Evolutionary conservation across 2,113 vertebrate species (phyloP).

Genomic region (Barnardius zonarius): DNA sequence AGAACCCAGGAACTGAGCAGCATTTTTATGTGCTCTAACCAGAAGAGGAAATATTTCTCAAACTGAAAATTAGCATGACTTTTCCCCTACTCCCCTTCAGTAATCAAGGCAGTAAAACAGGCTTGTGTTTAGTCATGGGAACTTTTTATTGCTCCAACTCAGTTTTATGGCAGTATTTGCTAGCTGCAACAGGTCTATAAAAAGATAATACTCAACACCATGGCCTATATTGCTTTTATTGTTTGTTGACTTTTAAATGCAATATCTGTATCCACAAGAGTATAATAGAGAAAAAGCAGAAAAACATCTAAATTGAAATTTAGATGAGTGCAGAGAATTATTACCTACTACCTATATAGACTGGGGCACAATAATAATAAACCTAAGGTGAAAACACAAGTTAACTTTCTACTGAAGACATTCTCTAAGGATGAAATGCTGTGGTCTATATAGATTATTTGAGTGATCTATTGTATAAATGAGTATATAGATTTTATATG

Average conservation of each 20-base stretch:
- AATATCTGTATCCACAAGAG: background rate
- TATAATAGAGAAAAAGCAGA: background rate
- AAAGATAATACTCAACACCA: background rate
- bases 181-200: background rate
- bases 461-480: background rate
- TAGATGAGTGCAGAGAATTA: background rate
- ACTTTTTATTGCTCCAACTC: background rate
- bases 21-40: background rate
- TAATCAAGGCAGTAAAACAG: constrained; percentile 6
- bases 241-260: background rate
- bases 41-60: background rate
- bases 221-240: background rate
- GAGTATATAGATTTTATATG: background rate
- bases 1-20: background rate
- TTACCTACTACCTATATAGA: background rate
- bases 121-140: background rate
- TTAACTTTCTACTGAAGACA: background rate
- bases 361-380: background rate
- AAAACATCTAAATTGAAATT: background rate
- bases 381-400: background rate
- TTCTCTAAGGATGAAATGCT: background rate
- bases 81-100: background rate
- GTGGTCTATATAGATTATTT: background rate
- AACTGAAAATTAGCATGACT: background rate
- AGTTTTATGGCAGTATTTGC: background rate